Evolutionary conservation across 2,888 invertebrate genomes (phyloP).

Genomic region (Leptopilina syphax): DNA sequence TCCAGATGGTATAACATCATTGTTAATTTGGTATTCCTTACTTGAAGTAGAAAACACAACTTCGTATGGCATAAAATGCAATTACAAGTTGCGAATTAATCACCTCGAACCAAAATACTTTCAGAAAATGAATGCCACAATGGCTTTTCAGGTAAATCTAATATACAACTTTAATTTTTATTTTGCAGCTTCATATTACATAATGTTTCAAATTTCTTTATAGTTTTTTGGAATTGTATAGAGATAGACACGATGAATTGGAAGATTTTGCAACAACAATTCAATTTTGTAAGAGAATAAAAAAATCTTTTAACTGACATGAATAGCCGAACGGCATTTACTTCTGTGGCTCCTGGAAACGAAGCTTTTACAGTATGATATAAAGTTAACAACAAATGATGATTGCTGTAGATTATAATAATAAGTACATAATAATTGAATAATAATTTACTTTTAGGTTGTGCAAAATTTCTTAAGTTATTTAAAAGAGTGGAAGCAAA

Average conservation of each 20-base stretch:
- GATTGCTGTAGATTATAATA: not conserved
- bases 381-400: no score
- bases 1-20: not conserved
- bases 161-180: no score
- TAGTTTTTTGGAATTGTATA: slow-evolving; percentile 32
- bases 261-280: slow-evolving; percentile 27
- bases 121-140: not conserved
- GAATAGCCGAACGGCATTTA: slow-evolving; percentile 41
- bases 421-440: not conserved
- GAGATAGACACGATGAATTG: slow-evolving; percentile 36
- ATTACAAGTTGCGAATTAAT: not conserved
- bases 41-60: not conserved
- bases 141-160: not conserved
- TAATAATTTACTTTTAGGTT: not conserved
- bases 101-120: not conserved
- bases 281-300: slow-evolving; percentile 37
- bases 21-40: not conserved
- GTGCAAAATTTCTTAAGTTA: not conserved
- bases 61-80: not conserved
- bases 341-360: slow-evolving; percentile 36
- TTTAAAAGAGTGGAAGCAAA: not conserved
- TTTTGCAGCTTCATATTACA: no score
- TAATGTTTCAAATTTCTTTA: not conserved
- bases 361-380: not conserved
- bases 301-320: slow-evolving; percentile 41